Evolutionary conservation across 1,140 invertebrate genomes (phyloP).

Genomic region (Melipona quadrifasciata): DNA sequence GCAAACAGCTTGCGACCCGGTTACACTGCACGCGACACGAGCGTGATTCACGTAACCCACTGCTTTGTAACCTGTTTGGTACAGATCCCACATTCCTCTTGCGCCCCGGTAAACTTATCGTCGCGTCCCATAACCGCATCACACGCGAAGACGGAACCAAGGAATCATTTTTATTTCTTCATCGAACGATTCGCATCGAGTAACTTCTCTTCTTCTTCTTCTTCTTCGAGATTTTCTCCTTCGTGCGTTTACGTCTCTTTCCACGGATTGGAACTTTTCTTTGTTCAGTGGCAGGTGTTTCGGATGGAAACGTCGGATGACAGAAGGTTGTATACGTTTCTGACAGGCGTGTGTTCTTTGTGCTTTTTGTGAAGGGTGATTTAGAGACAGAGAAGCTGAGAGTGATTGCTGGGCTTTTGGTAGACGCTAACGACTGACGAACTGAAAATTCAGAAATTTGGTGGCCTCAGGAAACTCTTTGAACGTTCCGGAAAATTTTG

Average conservation of each 20-base stretch:
- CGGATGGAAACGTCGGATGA: background rate
- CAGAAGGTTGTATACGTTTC: background rate
- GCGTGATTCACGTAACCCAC: conserved; percentile 61
- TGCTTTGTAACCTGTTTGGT: conserved; percentile 54
- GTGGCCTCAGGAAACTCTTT: background rate
- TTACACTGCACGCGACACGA: conserved; percentile 56
- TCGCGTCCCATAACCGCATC: background rate
- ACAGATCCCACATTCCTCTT: conserved; percentile 40
- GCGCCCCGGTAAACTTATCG: conserved; percentile 30
- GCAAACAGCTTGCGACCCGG: background rate
- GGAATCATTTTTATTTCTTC: conserved; percentile 26
- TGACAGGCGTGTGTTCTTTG: background rate
- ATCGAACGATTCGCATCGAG: conserved; percentile 7
- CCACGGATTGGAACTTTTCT: background rate
- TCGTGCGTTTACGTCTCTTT: background rate
- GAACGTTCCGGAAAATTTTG: background rate
- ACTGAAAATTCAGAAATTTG: background rate
- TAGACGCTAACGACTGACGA: no score
- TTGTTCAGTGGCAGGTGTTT: background rate
- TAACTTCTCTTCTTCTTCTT: background rate
- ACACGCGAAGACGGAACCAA: conserved; percentile 11
- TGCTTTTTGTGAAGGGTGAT: background rate
- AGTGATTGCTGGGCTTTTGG: background rate
- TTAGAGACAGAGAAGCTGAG: background rate
- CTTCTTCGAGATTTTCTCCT: background rate